Conservation (phyloP, 1,140 invertebrate genomes). For the Pararge aegeria region DNA sequence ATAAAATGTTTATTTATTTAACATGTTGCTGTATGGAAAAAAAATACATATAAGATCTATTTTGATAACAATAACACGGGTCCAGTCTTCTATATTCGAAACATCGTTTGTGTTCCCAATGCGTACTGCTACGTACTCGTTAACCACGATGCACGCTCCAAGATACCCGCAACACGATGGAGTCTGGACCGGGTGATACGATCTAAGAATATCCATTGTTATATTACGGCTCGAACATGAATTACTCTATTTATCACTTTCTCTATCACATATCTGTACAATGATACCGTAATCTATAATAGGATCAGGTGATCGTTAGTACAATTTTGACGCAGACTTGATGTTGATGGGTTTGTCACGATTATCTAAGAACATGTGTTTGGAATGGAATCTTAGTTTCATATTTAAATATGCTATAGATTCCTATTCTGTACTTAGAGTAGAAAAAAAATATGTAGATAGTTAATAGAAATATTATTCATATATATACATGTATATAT, state of each 20-base stretch:
- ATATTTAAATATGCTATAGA: no score
- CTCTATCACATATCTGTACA: constrained; percentile 11
- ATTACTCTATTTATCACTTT: constrained; percentile 35
- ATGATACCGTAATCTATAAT: constrained; percentile 19
- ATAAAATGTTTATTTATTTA: background rate
- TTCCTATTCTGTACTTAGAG: no score
- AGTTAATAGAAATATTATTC: no score
- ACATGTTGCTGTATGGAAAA: background rate
- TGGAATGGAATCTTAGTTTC: no score
- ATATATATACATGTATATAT: no score
- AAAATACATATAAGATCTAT: background rate
- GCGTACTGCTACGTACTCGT: constrained; percentile 31
- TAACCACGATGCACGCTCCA: constrained; percentile 51
- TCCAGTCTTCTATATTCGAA: background rate
- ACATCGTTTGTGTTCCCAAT: constrained; percentile 6
- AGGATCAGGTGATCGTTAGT: constrained; percentile 2
- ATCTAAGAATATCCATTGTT: constrained; percentile 44
- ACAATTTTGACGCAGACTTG: background rate
- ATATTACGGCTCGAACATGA: constrained; percentile 29
- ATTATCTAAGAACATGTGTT: background rate
- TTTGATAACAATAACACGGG: background rate
- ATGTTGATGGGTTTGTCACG: constrained; percentile 1
- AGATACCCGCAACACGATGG: constrained; percentile 35
- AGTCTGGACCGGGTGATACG: constrained; percentile 30
- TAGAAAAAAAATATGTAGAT: no score